phyloP scores from a whole-genome alignment of 64 coral and sea anemone genomes.

The Montipora efflorescens region DNA sequence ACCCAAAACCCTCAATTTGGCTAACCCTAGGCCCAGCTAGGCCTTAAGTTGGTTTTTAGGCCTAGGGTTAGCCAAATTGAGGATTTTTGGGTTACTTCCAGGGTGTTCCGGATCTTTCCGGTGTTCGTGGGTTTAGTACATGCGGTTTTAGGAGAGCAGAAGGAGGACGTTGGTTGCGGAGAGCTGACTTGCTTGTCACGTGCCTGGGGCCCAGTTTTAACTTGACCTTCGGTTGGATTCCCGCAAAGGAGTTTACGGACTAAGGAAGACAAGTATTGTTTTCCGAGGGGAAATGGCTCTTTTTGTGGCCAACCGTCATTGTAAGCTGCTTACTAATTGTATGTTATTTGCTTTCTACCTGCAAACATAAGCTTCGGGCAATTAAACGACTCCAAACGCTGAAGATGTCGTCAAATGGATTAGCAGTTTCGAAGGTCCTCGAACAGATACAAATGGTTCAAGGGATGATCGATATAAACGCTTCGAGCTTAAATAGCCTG shows the following conservation, averaged over 20 bases:
- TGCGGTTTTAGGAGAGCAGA: too few species aligned
- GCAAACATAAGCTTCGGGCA: slow-evolving; percentile 53
- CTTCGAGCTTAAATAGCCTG: slow-evolving; percentile 90
- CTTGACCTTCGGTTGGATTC: not conserved
- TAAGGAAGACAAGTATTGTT: not conserved
- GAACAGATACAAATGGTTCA: slow-evolving; percentile 89
- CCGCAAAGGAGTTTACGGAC: not conserved
- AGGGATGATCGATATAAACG: slow-evolving; percentile 95
- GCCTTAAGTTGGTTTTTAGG: too few species aligned
- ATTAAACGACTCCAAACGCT: slow-evolving; percentile 27
- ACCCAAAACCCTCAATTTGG: too few species aligned
- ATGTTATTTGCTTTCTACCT: slow-evolving; percentile 21
- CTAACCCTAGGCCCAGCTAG: too few species aligned
- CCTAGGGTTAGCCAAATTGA: too few species aligned
- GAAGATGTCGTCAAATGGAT: slow-evolving; percentile 38
- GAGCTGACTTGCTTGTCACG: not conserved
- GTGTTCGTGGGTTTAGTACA: too few species aligned
- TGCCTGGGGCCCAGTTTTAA: slow-evolving; percentile 24
- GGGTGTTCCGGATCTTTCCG: too few species aligned
- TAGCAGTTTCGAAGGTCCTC: slow-evolving; percentile 43
- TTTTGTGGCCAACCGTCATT: not conserved
- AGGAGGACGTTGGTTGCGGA: too few species aligned
- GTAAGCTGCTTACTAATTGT: not conserved
- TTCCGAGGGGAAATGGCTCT: not conserved
- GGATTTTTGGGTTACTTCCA: too few species aligned